Conservation (phyloP, 1,140 invertebrate genomes). For the Tetragnatha versicolor region DNA sequence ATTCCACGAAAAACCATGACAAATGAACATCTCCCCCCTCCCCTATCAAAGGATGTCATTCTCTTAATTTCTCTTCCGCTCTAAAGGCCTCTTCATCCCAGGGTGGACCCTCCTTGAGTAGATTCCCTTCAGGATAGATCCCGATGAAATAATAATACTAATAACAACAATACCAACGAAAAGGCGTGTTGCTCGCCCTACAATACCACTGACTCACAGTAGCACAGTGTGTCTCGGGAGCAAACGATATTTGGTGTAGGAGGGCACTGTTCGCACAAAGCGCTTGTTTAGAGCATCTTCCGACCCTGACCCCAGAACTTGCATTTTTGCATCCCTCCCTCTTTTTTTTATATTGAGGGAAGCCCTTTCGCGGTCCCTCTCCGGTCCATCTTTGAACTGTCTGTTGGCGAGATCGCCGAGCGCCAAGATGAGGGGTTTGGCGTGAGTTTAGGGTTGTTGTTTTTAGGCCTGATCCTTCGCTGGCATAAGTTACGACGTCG, state of each 20-base stretch:
- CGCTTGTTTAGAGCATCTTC: too few relatives aligned
- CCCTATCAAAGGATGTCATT: not conserved
- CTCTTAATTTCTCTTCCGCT: constrained; percentile 10
- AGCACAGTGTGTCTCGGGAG: too few relatives aligned
- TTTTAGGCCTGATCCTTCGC: too few relatives aligned
- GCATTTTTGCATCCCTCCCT: not conserved
- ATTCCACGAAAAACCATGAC: not conserved
- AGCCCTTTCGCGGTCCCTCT: not conserved
- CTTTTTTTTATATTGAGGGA: not conserved
- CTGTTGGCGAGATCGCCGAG: constrained; percentile 16
- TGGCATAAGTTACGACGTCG: too few relatives aligned
- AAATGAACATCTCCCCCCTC: not conserved
- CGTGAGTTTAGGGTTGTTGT: not conserved
- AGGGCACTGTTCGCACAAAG: too few relatives aligned
- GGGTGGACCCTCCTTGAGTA: not conserved
- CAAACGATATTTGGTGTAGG: too few relatives aligned
- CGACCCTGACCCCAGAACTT: constrained; percentile 23
- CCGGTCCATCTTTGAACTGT: constrained; percentile 30
- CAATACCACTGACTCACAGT: too few relatives aligned
- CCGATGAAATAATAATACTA: constrained; percentile 33
- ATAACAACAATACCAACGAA: too few relatives aligned
- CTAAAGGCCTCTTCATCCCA: too few relatives aligned
- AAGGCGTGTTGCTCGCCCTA: too few relatives aligned
- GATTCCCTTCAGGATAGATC: constrained; percentile 2
- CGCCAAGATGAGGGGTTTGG: not conserved